Evolutionary conservation across 2,888 invertebrate species (phyloP), one percentile per base, ranked within the genome.

Genomic region (Pristionchus japonicus): DNA sequence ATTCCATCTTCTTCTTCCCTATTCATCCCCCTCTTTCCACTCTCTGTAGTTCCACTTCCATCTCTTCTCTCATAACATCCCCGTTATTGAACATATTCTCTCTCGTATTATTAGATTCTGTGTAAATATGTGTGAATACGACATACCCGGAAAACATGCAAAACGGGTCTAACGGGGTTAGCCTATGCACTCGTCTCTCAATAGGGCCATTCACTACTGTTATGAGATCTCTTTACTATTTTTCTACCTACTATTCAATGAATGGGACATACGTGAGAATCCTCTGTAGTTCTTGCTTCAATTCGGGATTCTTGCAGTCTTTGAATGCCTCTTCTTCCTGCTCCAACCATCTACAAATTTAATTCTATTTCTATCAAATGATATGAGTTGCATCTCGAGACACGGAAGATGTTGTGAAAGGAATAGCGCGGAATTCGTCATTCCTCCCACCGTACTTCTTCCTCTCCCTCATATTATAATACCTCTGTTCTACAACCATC

Each of bases 401-500:
- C 27, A 11, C 40, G 20, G 74, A 37, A 74, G 67, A 34, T 34
- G 67, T 31, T 64, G 31, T 7, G 64, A 64, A 64, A 64, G 31
- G 27, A 31, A n/a, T 13, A 23, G 6, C 67, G 34, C 34, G 23
- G 40, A 74, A 74, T 40, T 31, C 64, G 34, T 67, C 13, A 40
- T 31, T 74, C 11, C 67, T 0, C 9, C 67, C 20, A 34, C 31
- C 67, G 3, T 34, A 67, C 64, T 67, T 23, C 27, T 20, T 23
- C 23, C 37, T 20, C 20, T 40, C 40, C 9, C 74, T 40, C 23
- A 17, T 23, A 23, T n/a, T 34, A 40, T 43, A 61, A 13, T 37
- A 86, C 80, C 91, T 90, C 88, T 94, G 94, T 43, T 93, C 93
- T 9, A 89, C 52, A 13, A 93, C 90, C 91, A 94, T 90, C n/a